Conservation (phyloP, 2,113 vertebrate species). For the Chrysochloris asiatica region DNA sequence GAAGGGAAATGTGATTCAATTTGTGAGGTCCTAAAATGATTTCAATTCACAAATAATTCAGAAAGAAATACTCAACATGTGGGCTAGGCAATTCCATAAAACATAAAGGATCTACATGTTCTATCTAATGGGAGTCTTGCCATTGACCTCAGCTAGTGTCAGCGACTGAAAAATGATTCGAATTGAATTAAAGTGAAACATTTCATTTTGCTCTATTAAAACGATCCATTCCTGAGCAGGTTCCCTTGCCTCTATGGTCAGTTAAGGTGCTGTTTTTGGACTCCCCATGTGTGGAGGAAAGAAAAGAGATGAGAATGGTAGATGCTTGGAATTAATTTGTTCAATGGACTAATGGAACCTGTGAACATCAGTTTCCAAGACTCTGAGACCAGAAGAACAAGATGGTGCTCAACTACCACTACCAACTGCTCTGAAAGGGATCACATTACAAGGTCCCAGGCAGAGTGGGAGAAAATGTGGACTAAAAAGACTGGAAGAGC, state of each 20-base stretch:
- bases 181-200: slow-evolving; percentile 21
- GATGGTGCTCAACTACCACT: no score
- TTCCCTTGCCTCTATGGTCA: no score
- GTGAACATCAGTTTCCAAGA: no score
- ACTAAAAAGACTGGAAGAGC: no score
- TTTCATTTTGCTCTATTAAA: slow-evolving; percentile 21
- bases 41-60: neutral
- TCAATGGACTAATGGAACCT: no score
- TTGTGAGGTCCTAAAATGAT: slow-evolving; percentile 17
- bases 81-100: neutral
- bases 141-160: neutral
- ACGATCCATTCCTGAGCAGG: neutral
- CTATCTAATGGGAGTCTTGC: neutral
- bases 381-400: no score
- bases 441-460: no score
- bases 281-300: no score
- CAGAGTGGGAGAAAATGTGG: no score
- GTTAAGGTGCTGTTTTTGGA: no score
- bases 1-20: neutral
- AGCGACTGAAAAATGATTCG: neutral
- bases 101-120: neutral
- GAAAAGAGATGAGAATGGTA: neutral
- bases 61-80: neutral
- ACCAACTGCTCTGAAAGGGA: no score
- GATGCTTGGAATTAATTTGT: no score